Evolutionary conservation across 2,113 vertebrate species (phyloP), one percentile per base, ranked within the genome.

Genomic region (Sporophila hypoxantha): DNA sequence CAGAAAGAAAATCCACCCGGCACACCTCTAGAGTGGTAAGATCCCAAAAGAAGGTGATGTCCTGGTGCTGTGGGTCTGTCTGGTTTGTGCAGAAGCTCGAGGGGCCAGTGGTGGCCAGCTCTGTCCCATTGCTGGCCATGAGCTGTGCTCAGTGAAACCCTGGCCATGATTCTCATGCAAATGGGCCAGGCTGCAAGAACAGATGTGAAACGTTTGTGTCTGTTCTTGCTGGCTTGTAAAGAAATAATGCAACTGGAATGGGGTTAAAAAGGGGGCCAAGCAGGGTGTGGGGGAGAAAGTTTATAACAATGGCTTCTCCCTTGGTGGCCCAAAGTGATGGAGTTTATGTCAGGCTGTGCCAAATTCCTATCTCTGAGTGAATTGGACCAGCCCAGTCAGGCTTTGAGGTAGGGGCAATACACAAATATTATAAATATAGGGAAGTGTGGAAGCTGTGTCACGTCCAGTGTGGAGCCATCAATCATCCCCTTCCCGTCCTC

Each of bases 131-230:
- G 97, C 98, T 80, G 76, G 88, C 96, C 98, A 97, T 68, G 96
- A 97, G 96, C 96, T 96, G 95, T 85, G 95, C 88, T 94, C 95
- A 92, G 95, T 97, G 97, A 97, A 97, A 96, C 97, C 94, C 97
- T 93, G 95, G 76, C 92, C 41, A 67, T 41, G 93, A 98, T 99
- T 99, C 97, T 98, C 97, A 99, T 99, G 99, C 97, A 98, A 99
- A 99, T 99, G 80, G 30, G 29, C 76, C 29, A 67, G 96, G 95
- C 95, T 41, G 91, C n/a, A 17, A 87, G 94, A 99, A 98, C 98
- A 99, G 99, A 98, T 99, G 98, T 98, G 98, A 98, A 98, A 98
- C 98, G 98, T 98, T 99, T 97, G 98, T 97, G 98, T 98, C 96
- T 96, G 96, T 97, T 98, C 98, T 98, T 98, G 97, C 96, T 98